Evolutionary conservation across 1,140 invertebrate genomes (phyloP).

Genomic region (Drosophila tristis): DNA sequence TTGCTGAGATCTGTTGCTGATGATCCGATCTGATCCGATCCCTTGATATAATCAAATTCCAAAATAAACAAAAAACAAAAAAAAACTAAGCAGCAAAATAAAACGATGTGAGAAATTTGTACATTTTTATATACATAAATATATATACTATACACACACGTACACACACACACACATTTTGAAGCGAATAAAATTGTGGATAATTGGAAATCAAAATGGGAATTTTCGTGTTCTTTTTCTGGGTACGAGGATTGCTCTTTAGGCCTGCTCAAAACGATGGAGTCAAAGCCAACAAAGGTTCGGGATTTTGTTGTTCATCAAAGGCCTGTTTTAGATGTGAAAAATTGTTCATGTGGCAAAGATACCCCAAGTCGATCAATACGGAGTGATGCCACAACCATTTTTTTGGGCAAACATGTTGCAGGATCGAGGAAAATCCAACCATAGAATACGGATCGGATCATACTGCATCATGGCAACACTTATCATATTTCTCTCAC

Average conservation of each 20-base stretch:
- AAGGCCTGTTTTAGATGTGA: no score
- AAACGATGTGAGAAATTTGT: constrained; percentile 53
- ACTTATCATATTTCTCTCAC: no score
- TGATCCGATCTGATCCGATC: constrained; percentile 15
- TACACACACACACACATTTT: constrained; percentile 54
- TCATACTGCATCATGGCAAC: no score
- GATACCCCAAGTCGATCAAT: no score
- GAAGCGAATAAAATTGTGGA: constrained; percentile 81
- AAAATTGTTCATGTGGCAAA: no score
- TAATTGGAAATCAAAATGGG: constrained; percentile 65
- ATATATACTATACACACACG: constrained; percentile 16
- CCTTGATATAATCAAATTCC: constrained; percentile 39
- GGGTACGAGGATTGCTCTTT: background rate
- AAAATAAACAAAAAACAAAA: constrained; percentile 43
- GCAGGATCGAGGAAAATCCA: no score
- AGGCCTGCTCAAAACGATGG: no score
- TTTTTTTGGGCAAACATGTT: no score
- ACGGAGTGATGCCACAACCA: no score
- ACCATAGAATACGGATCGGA: no score
- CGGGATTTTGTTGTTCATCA: no score
- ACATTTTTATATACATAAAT: constrained; percentile 62
- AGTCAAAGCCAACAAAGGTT: no score
- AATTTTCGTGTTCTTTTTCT: constrained; percentile 1
- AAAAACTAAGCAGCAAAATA: constrained; percentile 16
- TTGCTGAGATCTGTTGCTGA: constrained; percentile 24